Conservation (phyloP, 2,888 invertebrate species). For the Conistra vaccinii region DNA sequence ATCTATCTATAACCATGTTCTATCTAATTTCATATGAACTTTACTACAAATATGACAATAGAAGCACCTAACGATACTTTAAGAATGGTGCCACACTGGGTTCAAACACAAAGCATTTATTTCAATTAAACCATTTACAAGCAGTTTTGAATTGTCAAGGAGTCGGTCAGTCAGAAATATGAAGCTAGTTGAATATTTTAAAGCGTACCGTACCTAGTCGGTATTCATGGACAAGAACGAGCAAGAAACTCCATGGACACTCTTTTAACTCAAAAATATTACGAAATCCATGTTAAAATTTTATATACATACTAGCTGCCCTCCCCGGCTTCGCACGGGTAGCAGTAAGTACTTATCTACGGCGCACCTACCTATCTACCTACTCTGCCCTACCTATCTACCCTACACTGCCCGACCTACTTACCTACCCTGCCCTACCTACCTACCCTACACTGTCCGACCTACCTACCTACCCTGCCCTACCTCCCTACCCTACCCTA, state of each 20-base stretch:
- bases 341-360: too few relatives aligned
- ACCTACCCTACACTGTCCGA: too few relatives aligned
- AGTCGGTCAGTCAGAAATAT: neutral
- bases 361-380: too few relatives aligned
- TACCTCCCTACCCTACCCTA: too few relatives aligned
- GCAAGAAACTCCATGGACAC: neutral
- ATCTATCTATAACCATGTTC: too few relatives aligned
- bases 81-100: neutral
- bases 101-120: neutral
- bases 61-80: neutral
- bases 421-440: too few relatives aligned
- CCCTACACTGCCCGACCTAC: too few relatives aligned
- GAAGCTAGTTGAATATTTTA: neutral
- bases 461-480: too few relatives aligned
- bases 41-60: neutral
- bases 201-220: neutral
- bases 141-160: neutral
- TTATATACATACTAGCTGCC: too few relatives aligned
- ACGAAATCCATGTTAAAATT: neutral
- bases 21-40: neutral
- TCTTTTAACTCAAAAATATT: neutral
- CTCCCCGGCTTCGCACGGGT: too few relatives aligned
- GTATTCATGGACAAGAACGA: neutral
- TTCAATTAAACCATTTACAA: neutral
- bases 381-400: too few relatives aligned